phyloP scores from a whole-genome alignment of 2,113 vertebrate species.

The Zingel zingel region DNA sequence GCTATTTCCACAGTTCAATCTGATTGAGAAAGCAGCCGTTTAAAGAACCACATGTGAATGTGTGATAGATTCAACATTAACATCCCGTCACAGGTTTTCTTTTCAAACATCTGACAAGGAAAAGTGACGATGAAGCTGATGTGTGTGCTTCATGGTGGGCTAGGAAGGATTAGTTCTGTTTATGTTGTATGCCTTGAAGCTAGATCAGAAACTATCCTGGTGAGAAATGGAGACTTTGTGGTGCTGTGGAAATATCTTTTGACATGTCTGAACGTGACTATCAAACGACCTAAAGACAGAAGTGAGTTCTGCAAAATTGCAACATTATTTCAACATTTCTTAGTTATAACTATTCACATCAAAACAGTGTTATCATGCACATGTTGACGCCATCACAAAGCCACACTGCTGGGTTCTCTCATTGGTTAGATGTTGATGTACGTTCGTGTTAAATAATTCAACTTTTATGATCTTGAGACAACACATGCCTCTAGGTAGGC shows the following conservation, averaged over 20 bases:
- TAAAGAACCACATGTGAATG: background rate
- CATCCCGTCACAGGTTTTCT: background rate
- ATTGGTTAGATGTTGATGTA: background rate
- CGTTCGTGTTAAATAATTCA: background rate
- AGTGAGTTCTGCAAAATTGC: too few species aligned
- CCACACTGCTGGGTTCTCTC: background rate
- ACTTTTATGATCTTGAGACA: accelerated
- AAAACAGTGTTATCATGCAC: background rate
- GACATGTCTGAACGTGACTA: background rate
- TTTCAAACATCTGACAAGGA: background rate
- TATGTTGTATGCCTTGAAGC: background rate
- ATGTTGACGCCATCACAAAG: background rate
- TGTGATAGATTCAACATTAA: background rate
- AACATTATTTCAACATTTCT: background rate
- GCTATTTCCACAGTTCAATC: background rate
- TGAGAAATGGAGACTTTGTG: background rate
- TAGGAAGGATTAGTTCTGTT: background rate
- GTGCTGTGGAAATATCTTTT: background rate
- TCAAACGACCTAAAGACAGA: background rate
- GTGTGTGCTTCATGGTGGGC: background rate
- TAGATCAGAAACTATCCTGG: background rate
- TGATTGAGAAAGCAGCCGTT: background rate
- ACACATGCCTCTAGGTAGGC: background rate
- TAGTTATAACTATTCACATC: background rate
- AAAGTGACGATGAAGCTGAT: constrained; percentile 5